These are phyloP conservation scores for Cheilosia pagana DNA, from an alignment of 2,888 invertebrate genomes.

Conservation along the genomic window DNA sequence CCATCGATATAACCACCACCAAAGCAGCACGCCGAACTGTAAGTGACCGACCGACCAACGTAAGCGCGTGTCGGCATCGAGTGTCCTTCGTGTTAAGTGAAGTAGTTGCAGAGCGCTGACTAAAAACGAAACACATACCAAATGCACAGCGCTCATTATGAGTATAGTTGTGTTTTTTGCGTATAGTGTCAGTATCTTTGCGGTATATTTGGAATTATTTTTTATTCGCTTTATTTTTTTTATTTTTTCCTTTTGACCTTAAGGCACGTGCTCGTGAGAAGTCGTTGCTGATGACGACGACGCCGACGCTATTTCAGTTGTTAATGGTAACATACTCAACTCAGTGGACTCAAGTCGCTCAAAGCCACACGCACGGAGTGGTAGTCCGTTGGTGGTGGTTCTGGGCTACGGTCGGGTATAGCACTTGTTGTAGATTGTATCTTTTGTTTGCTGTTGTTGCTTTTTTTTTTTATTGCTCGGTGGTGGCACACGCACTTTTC, in stretches of 20 bases:
- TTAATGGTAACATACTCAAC: constrained; percentile 40
- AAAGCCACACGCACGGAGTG: constrained; percentile 51
- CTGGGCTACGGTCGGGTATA: constrained; percentile 2
- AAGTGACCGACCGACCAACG: constrained; percentile 6
- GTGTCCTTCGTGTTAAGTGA: constrained; percentile 59
- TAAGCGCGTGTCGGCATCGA: constrained; percentile 56
- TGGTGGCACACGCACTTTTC: background rate
- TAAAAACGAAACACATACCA: constrained; percentile 30
- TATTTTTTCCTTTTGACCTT: constrained; percentile 37
- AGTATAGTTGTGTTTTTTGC: constrained; percentile 43
- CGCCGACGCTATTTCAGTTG: constrained; percentile 42
- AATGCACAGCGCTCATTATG: constrained; percentile 38
- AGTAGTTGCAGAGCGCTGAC: constrained; percentile 45
- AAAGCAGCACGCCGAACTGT: background rate
- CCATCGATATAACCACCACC: constrained; percentile 17
- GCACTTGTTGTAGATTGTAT: constrained; percentile 54
- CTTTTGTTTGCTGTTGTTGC: constrained; percentile 3
- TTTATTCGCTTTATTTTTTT: constrained; percentile 3
- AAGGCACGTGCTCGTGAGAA: constrained; percentile 57
- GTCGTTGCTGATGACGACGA: constrained; percentile 36
- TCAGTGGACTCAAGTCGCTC: constrained; percentile 26
- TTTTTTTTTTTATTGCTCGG: background rate
- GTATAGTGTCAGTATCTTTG: constrained; percentile 21
- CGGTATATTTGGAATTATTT: constrained; percentile 13
- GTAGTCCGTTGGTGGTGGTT: background rate